phyloP scores from a whole-genome alignment of 2,888 invertebrate species.

The Idaea biselata region DNA sequence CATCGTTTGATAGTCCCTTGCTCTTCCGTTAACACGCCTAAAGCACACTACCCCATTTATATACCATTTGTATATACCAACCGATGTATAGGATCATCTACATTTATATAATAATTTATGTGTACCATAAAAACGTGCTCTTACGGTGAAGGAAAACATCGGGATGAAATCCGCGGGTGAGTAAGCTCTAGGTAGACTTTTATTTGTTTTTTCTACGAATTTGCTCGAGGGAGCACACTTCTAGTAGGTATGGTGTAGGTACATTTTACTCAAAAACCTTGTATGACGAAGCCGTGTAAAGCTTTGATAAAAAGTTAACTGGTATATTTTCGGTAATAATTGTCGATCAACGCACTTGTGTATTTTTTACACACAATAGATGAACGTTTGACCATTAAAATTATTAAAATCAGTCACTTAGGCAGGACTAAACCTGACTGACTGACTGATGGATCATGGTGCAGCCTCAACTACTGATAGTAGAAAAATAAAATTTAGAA shows the following conservation, averaged over 20 bases:
- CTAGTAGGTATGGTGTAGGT: not conserved
- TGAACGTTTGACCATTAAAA: no score
- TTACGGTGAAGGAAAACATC: not conserved
- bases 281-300: not conserved
- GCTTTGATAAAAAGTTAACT: not conserved
- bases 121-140: not conserved
- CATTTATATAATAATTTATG: conserved; percentile 1
- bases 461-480: no score
- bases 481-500: no score
- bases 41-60: conserved; percentile 32
- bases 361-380: no score
- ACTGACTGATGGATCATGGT: no score
- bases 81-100: not conserved
- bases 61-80: conserved; percentile 12
- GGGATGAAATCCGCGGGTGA: not conserved
- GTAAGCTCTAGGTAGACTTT: not conserved
- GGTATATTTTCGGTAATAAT: not conserved
- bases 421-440: no score
- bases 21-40: conserved; percentile 43
- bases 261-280: not conserved
- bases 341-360: no score
- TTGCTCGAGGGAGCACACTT: not conserved
- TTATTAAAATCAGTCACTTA: no score
- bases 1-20: conserved; percentile 38
- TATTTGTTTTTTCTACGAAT: not conserved